phyloP scores from a whole-genome alignment of 2,888 invertebrate species.

The Miltochrista miniata region DNA sequence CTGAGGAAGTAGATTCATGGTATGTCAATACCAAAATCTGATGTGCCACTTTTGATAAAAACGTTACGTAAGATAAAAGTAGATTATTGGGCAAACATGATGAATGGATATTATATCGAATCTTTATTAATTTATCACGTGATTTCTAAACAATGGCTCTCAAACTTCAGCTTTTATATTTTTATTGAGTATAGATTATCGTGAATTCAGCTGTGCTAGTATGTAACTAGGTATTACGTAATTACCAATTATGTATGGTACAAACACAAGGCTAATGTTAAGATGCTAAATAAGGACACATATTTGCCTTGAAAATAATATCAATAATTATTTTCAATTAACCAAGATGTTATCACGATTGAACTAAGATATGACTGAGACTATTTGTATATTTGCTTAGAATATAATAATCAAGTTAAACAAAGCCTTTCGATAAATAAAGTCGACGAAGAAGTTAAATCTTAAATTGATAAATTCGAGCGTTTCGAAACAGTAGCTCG shows the following conservation, averaged over 20 bases:
- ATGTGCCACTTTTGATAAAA: constrained; percentile 34
- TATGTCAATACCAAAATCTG: constrained; percentile 41
- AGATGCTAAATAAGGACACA: constrained; percentile 47
- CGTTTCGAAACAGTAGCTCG: not conserved
- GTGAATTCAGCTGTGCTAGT: constrained; percentile 17
- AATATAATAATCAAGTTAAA: constrained; percentile 15
- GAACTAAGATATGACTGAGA: constrained; percentile 4
- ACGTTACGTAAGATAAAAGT: constrained; percentile 39
- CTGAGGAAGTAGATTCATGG: constrained; percentile 40
- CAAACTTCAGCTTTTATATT: constrained; percentile 13
- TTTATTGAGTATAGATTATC: constrained; percentile 12
- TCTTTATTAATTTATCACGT: constrained; percentile 9
- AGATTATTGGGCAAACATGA: constrained; percentile 36
- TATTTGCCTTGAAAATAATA: constrained; percentile 53
- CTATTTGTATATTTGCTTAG: constrained; percentile 4
- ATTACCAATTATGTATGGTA: constrained; percentile 47
- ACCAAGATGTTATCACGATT: constrained; percentile 45
- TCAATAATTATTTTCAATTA: constrained; percentile 52
- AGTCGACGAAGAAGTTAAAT: constrained; percentile 13
- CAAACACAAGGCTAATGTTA: constrained; percentile 39
- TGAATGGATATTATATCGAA: constrained; percentile 20
- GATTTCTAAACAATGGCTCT: constrained; percentile 28
- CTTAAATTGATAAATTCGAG: constrained; percentile 16
- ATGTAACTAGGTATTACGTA: constrained; percentile 23
- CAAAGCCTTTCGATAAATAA: constrained; percentile 11